Conservation (phyloP, 1,140 invertebrate genomes). For the Panagrolaimus sp. region DNA sequence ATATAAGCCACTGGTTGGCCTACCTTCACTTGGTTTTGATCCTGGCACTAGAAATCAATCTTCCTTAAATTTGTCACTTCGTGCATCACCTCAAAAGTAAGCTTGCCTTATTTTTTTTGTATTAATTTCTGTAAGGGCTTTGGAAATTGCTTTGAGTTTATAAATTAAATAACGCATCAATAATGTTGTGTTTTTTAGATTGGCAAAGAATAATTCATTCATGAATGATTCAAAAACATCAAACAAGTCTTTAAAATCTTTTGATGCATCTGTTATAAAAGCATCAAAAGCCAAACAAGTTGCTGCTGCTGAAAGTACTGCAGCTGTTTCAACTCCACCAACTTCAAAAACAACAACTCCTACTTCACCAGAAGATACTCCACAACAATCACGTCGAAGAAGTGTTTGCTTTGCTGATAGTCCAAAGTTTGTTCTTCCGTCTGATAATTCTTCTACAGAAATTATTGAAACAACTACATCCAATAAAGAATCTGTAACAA, state of each 20-base stretch:
- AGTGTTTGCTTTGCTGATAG: conserved; percentile 8
- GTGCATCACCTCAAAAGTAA: background rate
- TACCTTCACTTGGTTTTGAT: conserved; percentile 1
- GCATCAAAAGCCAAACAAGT: background rate
- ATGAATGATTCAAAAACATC: background rate
- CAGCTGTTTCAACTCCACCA: background rate
- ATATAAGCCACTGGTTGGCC: conserved; percentile 19
- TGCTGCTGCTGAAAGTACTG: background rate
- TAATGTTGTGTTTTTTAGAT: background rate
- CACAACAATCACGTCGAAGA: background rate
- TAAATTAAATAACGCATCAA: too few species aligned
- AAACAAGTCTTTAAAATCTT: background rate
- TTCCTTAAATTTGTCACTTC: background rate
- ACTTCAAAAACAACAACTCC: background rate
- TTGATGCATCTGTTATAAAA: conserved; percentile 10
- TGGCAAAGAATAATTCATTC: background rate
- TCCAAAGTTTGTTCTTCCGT: background rate
- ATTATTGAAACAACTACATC: too few species aligned
- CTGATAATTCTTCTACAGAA: too few species aligned
- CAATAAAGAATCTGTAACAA: background rate
- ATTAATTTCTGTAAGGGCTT: too few species aligned
- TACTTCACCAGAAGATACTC: background rate
- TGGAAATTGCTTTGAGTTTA: too few species aligned
- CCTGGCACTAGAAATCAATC: background rate
- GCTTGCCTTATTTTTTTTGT: background rate